Conservation (phyloP, 2,888 invertebrate genomes). For the Fabriciana adippe region DNA sequence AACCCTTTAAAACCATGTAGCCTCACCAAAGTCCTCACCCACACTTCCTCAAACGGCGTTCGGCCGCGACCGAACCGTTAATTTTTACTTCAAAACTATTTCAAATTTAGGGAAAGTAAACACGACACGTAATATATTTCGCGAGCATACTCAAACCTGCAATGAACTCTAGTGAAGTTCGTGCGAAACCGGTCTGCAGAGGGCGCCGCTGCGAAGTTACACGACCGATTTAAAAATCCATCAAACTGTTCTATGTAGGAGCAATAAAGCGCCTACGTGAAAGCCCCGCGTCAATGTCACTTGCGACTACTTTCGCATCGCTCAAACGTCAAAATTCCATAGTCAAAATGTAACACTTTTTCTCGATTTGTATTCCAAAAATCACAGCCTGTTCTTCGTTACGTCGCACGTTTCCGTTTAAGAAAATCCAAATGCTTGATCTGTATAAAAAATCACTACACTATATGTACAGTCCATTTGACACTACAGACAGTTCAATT, state of each 20-base stretch:
- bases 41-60: constrained; percentile 47
- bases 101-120: constrained; percentile 64
- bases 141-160: constrained; percentile 62
- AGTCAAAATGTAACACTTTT: constrained; percentile 45
- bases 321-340: constrained; percentile 58
- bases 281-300: constrained; percentile 52
- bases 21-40: constrained; percentile 35
- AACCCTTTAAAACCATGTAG: constrained; percentile 73
- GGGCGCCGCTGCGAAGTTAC: constrained; percentile 61
- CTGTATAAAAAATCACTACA: constrained; percentile 60
- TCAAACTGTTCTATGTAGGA: constrained; percentile 45
- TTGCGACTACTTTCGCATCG: constrained; percentile 64
- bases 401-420: constrained; percentile 50
- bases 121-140: constrained; percentile 66
- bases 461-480: constrained; percentile 59
- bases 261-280: constrained; percentile 48
- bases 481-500: constrained; percentile 56
- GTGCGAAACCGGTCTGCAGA: constrained; percentile 57
- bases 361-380: constrained; percentile 51
- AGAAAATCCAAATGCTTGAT: constrained; percentile 58
- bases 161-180: constrained; percentile 61
- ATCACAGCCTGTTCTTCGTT: constrained; percentile 62
- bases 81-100: constrained; percentile 35
- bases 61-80: constrained; percentile 37
- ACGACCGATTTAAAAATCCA: constrained; percentile 54